These are phyloP conservation scores for Lymantria dispar DNA, from an alignment of 2,888 invertebrate genomes.

Conservation along the genomic window DNA sequence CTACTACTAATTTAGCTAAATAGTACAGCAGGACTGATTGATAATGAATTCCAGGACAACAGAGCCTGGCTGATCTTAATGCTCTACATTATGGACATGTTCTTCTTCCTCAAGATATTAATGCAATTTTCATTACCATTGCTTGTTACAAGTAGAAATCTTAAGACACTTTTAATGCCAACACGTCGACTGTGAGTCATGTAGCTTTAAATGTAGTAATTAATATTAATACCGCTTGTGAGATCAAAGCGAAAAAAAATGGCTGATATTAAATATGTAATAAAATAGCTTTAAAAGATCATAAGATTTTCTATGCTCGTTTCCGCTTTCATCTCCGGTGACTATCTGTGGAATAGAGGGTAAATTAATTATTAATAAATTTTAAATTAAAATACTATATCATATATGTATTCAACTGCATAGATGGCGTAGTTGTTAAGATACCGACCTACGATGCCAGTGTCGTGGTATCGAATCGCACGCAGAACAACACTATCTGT, in stretches of 20 bases:
- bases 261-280: no score
- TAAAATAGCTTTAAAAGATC: no score
- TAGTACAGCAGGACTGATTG: no score
- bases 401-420: no score
- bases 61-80: conserved; percentile 32
- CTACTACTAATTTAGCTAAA: no score
- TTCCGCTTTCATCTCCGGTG: background rate
- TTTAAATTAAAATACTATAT: no score
- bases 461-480: no score
- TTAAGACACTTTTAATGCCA: conserved; percentile 32
- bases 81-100: conserved; percentile 54
- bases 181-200: conserved; percentile 42
- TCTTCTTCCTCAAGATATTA: conserved; percentile 54
- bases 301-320: background rate
- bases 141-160: conserved; percentile 27
- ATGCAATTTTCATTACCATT: conserved; percentile 43
- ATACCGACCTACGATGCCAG: no score
- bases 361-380: no score
- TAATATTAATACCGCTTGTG: background rate
- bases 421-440: no score
- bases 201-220: background rate
- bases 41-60: conserved; percentile 48
- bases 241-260: background rate
- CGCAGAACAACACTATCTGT: no score
- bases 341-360: no score